A percentile compares a stretch with the other conserved stretches of the same genome.
Conservation (phyloP, 2,113 vertebrate species). For the Calidris pugnax region DNA sequence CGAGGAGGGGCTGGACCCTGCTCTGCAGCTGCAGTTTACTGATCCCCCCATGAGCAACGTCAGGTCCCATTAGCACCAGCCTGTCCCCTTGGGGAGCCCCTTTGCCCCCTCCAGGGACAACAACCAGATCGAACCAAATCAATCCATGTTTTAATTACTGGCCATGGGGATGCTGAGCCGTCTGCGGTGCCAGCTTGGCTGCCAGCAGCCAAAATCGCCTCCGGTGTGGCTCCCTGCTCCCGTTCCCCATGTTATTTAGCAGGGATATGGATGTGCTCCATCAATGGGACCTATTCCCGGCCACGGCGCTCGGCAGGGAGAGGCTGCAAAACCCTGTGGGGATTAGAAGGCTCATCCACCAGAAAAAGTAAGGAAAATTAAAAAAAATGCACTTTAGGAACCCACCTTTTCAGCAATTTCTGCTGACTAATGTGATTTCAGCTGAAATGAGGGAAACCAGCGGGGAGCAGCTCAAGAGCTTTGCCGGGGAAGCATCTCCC, state of each 20-base stretch:
- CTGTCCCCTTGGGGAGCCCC: not conserved
- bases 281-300: not conserved
- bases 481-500: fast-evolving
- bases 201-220: not conserved
- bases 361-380: not conserved
- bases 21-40: fast-evolving
- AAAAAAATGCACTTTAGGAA: not conserved
- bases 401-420: not conserved
- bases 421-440: not conserved
- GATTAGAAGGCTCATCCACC: not conserved
- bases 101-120: not conserved
- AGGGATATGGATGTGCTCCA: not conserved
- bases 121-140: slow-evolving; percentile 13
- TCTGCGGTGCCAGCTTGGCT: not conserved
- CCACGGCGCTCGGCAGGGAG: fast-evolving
- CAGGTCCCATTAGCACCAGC: fast-evolving
- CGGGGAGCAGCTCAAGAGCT: not conserved
- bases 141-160: slow-evolving; percentile 48
- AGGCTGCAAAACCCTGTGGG: not conserved
- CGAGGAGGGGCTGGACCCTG: not conserved
- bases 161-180: not conserved
- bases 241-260: not conserved
- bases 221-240: not conserved
- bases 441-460: fast-evolving
- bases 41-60: not conserved